Conservation (phyloP, 2,888 invertebrate species). For the Kuschelorhynchus macadamiae region DNA sequence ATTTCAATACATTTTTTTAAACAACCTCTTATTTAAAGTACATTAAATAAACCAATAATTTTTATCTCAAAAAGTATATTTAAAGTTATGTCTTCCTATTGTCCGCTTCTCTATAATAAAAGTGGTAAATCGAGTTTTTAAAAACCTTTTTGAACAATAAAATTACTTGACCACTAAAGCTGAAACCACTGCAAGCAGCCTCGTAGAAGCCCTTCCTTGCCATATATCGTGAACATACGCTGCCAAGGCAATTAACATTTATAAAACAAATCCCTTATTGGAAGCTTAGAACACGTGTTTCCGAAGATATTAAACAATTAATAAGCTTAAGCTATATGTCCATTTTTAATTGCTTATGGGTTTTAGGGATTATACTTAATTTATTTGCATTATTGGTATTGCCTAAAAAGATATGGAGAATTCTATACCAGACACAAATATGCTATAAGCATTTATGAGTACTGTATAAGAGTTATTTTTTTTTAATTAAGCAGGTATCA, state of each 20-base stretch:
- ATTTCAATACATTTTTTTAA: too few species aligned
- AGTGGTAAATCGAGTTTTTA: slow-evolving; percentile 22
- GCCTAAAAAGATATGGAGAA: too few species aligned
- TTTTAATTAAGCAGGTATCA: too few species aligned
- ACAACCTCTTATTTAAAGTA: too few species aligned
- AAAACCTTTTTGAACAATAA: slow-evolving; percentile 24
- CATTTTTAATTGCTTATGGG: slow-evolving; percentile 39
- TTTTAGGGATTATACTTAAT: background rate
- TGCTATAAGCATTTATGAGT: too few species aligned
- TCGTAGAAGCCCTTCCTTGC: slow-evolving; percentile 33
- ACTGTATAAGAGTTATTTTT: too few species aligned
- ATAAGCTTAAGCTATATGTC: slow-evolving; percentile 56
- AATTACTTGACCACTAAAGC: slow-evolving; percentile 33
- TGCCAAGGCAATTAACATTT: slow-evolving; percentile 66
- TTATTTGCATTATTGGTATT: slow-evolving; percentile 13
- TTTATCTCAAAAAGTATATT: too few species aligned
- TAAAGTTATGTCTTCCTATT: too few species aligned
- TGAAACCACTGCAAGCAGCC: slow-evolving; percentile 26
- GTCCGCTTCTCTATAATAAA: too few species aligned
- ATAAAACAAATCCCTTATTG: slow-evolving; percentile 68
- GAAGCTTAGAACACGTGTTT: slow-evolving; percentile 67
- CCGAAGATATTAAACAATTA: slow-evolving; percentile 69
- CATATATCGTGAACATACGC: slow-evolving; percentile 58
- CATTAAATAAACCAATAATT: too few species aligned
- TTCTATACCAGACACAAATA: too few species aligned